Conservation (phyloP, 2,113 vertebrate species). For the Halichoerus grypus region DNA sequence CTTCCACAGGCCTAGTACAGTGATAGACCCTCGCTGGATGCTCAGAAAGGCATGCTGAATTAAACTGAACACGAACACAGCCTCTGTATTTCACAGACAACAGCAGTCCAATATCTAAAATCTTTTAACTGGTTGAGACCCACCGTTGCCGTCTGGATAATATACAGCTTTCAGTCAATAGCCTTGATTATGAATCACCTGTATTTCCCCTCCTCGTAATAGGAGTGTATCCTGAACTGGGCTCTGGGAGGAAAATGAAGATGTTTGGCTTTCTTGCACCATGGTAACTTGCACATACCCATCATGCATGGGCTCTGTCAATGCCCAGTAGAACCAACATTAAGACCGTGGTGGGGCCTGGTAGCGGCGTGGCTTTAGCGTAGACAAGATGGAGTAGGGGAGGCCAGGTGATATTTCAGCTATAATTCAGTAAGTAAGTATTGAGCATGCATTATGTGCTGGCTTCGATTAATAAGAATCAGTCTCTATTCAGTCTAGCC, state of each 20-base stretch:
- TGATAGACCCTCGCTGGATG: background rate
- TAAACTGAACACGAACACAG: background rate
- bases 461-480: background rate
- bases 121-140: background rate
- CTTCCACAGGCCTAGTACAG: background rate
- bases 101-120: background rate
- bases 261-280: background rate
- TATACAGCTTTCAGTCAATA: background rate
- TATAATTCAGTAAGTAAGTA: background rate
- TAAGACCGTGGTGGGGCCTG: background rate
- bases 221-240: background rate
- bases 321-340: background rate
- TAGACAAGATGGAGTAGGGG: background rate
- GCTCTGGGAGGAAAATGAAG: slow-evolving; percentile 1
- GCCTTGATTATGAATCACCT: background rate
- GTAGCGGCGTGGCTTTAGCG: background rate
- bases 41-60: background rate
- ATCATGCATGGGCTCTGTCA: background rate
- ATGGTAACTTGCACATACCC: background rate
- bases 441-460: background rate
- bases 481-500: background rate
- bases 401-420: background rate
- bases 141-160: background rate
- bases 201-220: background rate
- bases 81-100: background rate